Evolutionary conservation across 2,797 vertebrate species (phyloP), one percentile per base, ranked within the genome.

Genomic region (Sorex maritimensis): DNA sequence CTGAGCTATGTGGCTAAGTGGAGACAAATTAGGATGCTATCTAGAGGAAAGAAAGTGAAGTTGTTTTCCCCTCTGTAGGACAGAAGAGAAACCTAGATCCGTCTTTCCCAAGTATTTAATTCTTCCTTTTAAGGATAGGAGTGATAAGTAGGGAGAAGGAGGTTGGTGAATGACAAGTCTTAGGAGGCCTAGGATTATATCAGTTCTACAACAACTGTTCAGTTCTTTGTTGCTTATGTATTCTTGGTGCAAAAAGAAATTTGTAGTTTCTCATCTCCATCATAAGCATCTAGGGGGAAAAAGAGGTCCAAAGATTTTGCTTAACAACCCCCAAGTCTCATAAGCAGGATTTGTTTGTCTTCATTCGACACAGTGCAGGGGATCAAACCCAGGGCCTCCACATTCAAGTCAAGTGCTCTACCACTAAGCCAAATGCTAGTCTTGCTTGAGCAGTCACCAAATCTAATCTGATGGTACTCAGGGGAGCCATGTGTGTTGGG

Each of bases 21-120:
- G 82, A 93, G 90, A 91, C 88, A 93, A 94, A 90, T 81, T 77
- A 92, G 92, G 81, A 79, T 30, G 63, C 82, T 74, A 34, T 77
- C 75, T 93, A n/a, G 82, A 91, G 61, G 34, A 91, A 19, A 81
- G 79, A 91, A 77, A 90, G 78, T 71, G 81, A n/a, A 63, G 81
- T 14, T 10, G 28, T 63, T 87, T 91, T 2, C n/a, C 23, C 41
- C 6, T 30, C 24, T 68, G 94, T 9, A 67, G 55, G 26, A 83
- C 7, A 15, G 68, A 82, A 80, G 88, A 81, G 72, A 91, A 89
- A 28, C 34, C 71, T 79, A n/a, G 44, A 34, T 49, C 74, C 5
- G 41, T 92, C 78, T 82, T 26, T 92, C 90, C 23, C 34, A 77
- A 87, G 74, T 2, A 41, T 44, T 79, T 84, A 5, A 55, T 83